Base-by-base conservation (phyloP, 2,888 invertebrate species). In the Cephalotes varians region DNA sequence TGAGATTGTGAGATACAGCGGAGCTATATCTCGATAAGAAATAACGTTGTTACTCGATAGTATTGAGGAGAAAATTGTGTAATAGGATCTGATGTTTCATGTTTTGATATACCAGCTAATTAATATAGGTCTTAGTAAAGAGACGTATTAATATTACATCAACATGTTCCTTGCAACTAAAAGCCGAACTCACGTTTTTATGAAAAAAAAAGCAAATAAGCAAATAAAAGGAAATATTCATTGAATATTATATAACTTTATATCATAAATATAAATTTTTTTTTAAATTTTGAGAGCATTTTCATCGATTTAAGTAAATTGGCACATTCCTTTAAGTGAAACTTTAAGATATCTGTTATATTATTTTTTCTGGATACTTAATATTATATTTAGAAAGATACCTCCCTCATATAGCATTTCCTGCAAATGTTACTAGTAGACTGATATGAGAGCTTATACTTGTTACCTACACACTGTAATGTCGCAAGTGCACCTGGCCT, bases 401-500 rank as follows among this genome's bases (percentile, higher is more conserved):
- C 31, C 71, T 56, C 56, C 31, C 71, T 56, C 56, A 60, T 2
- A 28, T 54, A 37, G n/a, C 25, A 25, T 71, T 77, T 40, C 71
- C 56, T 77, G 77, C 72, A 69, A 71, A 54, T 76, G 69, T 44
- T 51, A 54, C 18, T 47, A 31, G 40, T 4, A 40, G 71, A 12
- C 44, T 71, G 77, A 69, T 77, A 69, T 18, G 69, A 34, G 18
- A 15, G 44, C 34, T 31, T 56, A 40, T 51, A 28, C 37, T 51
- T 65, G 49, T 64, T 64, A 51, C 76, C 71, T 77, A 60, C 12
- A 51, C 12, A 12, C 12, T 47, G 37, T 67, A 74, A 90, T 85
- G 84, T 74, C 79, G 76, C 85, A 83, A 86, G 84, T 87, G 87
- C 92, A 93, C 92, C 92, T 93, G 93, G 92, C 90, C 87, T 91